These are phyloP conservation scores for Neocloeon triangulifer DNA, from an alignment of 1,140 invertebrate species.

Conservation along the genomic window DNA sequence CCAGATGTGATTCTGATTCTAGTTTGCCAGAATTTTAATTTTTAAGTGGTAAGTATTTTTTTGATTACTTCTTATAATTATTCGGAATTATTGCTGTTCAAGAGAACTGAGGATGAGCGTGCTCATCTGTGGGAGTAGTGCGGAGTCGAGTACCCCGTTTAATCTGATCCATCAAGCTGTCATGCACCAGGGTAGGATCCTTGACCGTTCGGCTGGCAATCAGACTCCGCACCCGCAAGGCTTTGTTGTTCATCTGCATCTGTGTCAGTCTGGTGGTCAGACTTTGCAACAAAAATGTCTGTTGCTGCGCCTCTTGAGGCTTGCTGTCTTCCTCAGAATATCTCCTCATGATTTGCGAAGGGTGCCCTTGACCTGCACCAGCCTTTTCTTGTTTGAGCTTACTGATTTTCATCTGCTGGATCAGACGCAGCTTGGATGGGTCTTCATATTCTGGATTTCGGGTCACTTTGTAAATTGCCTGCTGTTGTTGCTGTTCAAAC, in stretches of 20 bases:
- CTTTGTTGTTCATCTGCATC: constrained; percentile 11
- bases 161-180: constrained; percentile 73
- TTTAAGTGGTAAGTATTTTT: too few species aligned
- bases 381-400: not conserved
- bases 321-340: constrained; percentile 38
- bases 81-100: too few species aligned
- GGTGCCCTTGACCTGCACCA: constrained; percentile 11
- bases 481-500: constrained; percentile 14
- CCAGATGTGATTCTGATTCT: too few species aligned
- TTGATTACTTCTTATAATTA: too few species aligned
- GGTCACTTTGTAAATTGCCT: too few species aligned
- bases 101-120: constrained; percentile 43
- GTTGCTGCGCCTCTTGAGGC: too few species aligned
- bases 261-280: constrained; percentile 7
- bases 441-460: too few species aligned
- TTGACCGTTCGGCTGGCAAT: constrained; percentile 25
- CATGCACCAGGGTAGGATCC: constrained; percentile 28
- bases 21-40: too few species aligned
- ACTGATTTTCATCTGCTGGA: too few species aligned
- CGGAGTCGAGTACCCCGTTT: constrained; percentile 55
- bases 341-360: constrained; percentile 20
- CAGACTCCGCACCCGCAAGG: constrained; percentile 41
- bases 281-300: too few species aligned
- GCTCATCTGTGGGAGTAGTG: constrained; percentile 38
- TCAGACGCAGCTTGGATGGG: too few species aligned